phyloP scores from a whole-genome alignment of 2,888 invertebrate genomes.

The Crocallis elinguaria region DNA sequence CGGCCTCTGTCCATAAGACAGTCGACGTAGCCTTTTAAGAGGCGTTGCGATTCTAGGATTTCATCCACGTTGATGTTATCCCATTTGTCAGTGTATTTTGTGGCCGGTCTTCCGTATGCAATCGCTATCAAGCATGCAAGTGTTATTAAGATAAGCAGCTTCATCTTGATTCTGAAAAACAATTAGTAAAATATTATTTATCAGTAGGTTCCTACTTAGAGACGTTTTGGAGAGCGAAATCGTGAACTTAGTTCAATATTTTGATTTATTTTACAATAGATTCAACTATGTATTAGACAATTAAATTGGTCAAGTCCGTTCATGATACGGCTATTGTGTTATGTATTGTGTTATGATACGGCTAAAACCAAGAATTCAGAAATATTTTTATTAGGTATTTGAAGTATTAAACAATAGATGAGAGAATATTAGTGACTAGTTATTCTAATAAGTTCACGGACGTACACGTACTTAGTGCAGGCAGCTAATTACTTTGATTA shows the following conservation, averaged over 20 bases:
- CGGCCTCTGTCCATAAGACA: constrained; percentile 87
- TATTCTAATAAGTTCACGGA: constrained; percentile 18
- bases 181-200: background rate
- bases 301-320: too few species aligned
- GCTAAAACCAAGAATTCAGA: too few species aligned
- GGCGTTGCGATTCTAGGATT: constrained; percentile 86
- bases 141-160: constrained; percentile 63
- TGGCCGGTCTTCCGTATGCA: constrained; percentile 65
- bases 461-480: constrained; percentile 22
- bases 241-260: too few species aligned
- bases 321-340: too few species aligned
- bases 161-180: constrained; percentile 68
- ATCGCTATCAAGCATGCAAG: constrained; percentile 64
- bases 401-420: constrained; percentile 12
- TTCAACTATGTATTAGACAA: too few species aligned
- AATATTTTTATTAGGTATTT: background rate
- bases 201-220: too few species aligned
- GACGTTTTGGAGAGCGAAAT: too few species aligned
- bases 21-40: constrained; percentile 88
- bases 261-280: too few species aligned
- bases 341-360: too few species aligned
- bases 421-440: constrained; percentile 2
- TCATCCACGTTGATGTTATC: constrained; percentile 88
- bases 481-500: constrained; percentile 58
- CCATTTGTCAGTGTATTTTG: constrained; percentile 87